Percentiles rank a stretch among this genome's conserved stretches.
Conservation (phyloP, 2,797 vertebrate species). For the Thaleichthys pacificus region DNA sequence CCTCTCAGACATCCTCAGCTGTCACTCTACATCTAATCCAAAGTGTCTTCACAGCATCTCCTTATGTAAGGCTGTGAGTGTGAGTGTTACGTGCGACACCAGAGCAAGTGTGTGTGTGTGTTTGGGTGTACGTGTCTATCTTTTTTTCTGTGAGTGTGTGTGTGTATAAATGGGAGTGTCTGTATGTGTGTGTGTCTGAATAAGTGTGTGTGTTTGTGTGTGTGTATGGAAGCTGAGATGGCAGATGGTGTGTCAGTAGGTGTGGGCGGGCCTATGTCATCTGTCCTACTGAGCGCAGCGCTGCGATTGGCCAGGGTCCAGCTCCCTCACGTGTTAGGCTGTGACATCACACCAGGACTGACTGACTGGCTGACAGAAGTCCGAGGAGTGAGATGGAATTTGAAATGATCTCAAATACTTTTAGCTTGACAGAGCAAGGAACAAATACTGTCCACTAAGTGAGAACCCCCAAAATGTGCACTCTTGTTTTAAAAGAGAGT, state of each 20-base stretch:
- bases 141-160: constrained; percentile 20
- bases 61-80: constrained; percentile 36
- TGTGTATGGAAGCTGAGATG: constrained; percentile 44
- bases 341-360: constrained; percentile 53
- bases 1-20: background rate
- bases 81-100: background rate
- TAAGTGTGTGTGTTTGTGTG: constrained; percentile 25
- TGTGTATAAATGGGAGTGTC: constrained; percentile 27
- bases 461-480: background rate
- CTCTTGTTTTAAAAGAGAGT: too few relatives aligned
- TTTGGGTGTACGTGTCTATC: constrained; percentile 11
- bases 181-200: constrained; percentile 17
- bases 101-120: constrained; percentile 12
- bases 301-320: constrained; percentile 60
- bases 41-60: constrained; percentile 49
- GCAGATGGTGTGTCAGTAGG: constrained; percentile 68
- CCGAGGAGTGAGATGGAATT: background rate
- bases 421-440: background rate
- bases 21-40: constrained; percentile 39
- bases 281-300: constrained; percentile 49
- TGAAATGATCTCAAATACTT: background rate
- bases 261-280: constrained; percentile 61
- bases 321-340: constrained; percentile 41
- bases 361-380: constrained; percentile 36
- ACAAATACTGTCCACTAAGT: too few relatives aligned